Conservation (phyloP, 2,797 vertebrate species). For the Tapirus indicus region DNA sequence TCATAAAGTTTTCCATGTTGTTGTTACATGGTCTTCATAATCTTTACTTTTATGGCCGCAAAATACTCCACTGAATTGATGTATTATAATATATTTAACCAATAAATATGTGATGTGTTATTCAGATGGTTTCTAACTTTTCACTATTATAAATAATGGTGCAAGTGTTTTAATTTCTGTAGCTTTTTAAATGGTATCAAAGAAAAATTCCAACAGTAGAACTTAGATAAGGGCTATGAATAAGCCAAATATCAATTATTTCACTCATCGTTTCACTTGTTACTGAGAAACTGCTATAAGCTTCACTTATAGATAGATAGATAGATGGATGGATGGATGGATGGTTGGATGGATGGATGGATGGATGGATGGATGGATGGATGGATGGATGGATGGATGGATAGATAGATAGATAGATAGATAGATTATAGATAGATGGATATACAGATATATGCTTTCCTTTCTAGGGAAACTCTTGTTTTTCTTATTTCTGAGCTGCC, state of each 20-base stretch:
- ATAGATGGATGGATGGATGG: too few relatives aligned
- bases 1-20: not conserved
- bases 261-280: not conserved
- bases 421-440: too few relatives aligned
- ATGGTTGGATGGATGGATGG: too few relatives aligned
- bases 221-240: not conserved
- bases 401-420: too few relatives aligned
- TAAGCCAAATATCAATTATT: not conserved
- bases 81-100: not conserved
- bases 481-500: not conserved
- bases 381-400: too few relatives aligned
- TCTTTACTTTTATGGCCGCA: not conserved
- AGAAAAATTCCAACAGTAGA: not conserved
- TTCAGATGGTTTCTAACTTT: not conserved
- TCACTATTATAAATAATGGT: not conserved
- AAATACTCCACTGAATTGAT: not conserved
- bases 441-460: not conserved
- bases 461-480: not conserved
- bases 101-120: not conserved
- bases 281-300: too few relatives aligned
- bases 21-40: not conserved
- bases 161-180: not conserved
- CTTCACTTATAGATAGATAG: too few relatives aligned
- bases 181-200: not conserved
- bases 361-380: too few relatives aligned